A percentile compares a stretch with the other conserved stretches of the same genome.
Conservation (phyloP, 2,797 vertebrate genomes). For the Channa striata region DNA sequence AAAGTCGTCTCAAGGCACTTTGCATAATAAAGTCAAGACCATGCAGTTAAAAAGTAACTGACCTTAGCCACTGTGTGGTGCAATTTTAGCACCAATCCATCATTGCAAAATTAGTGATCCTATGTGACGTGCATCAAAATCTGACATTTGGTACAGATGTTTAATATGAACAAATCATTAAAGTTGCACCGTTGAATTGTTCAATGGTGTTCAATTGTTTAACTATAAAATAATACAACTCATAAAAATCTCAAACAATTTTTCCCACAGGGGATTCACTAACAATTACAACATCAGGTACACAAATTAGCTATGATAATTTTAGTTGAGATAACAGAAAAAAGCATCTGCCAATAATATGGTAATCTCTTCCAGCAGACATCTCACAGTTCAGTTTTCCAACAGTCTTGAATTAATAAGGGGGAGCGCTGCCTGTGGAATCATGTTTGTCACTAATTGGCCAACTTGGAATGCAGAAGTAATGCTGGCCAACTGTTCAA, state of each 20-base stretch:
- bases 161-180: conserved; percentile 6
- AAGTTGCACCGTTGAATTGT: too few relatives aligned
- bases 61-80: too few relatives aligned
- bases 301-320: conserved; percentile 12
- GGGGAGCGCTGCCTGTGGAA: conserved; percentile 32
- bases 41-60: too few relatives aligned
- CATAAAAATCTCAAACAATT: neutral
- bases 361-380: conserved; percentile 36
- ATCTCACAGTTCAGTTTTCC: conserved; percentile 27
- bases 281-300: conserved; percentile 37
- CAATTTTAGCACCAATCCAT: too few relatives aligned
- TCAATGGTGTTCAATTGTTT: too few relatives aligned
- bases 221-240: too few relatives aligned
- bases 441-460: conserved; percentile 67
- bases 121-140: conserved; percentile 8
- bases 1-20: too few relatives aligned
- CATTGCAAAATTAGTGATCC: conserved; percentile 17
- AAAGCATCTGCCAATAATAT: conserved; percentile 32
- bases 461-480: conserved; percentile 52
- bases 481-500: conserved; percentile 53
- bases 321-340: conserved; percentile 17
- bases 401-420: conserved; percentile 57
- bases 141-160: conserved; percentile 24
- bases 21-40: too few relatives aligned
- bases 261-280: neutral